Percentiles rank a stretch among this genome's conserved stretches.
phyloP scores from a whole-genome alignment of 2,113 vertebrate genomes.

The Pontoporia blainvillei region DNA sequence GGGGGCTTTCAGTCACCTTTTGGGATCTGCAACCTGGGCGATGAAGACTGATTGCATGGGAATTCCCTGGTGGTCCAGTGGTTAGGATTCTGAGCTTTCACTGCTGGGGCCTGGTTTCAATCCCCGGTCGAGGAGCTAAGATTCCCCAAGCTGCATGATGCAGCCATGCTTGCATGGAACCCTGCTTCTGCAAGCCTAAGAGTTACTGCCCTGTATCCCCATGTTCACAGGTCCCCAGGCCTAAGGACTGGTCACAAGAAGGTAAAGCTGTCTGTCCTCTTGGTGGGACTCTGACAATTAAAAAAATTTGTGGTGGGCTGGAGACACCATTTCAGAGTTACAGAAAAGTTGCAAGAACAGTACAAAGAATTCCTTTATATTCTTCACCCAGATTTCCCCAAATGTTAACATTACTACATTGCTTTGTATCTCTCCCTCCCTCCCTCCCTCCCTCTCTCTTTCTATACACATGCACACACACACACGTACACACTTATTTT shows the following conservation, averaged over 20 bases:
- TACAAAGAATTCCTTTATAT: not conserved
- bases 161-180: not conserved
- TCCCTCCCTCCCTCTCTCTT: not conserved
- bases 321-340: not conserved
- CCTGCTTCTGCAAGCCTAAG: not conserved
- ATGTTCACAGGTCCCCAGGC: not conserved
- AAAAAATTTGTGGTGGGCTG: not conserved
- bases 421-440: not conserved
- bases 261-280: not conserved
- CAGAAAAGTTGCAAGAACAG: not conserved
- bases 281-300: not conserved
- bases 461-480: not conserved
- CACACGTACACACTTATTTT: too few relatives aligned
- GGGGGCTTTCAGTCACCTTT: not conserved
- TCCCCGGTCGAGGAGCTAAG: not conserved
- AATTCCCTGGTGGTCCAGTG: not conserved
- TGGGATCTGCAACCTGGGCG: not conserved
- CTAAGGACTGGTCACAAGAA: not conserved
- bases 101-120: not conserved
- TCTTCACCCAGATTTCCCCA: not conserved
- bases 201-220: not conserved
- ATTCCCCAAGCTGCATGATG: not conserved
- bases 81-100: not conserved
- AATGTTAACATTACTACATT: not conserved
- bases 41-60: not conserved